A percentile compares a stretch with the other conserved stretches of the same genome.
Evolutionary conservation across 2,797 vertebrate species (phyloP).

Genomic region (Kryptopterus vitreolus): DNA sequence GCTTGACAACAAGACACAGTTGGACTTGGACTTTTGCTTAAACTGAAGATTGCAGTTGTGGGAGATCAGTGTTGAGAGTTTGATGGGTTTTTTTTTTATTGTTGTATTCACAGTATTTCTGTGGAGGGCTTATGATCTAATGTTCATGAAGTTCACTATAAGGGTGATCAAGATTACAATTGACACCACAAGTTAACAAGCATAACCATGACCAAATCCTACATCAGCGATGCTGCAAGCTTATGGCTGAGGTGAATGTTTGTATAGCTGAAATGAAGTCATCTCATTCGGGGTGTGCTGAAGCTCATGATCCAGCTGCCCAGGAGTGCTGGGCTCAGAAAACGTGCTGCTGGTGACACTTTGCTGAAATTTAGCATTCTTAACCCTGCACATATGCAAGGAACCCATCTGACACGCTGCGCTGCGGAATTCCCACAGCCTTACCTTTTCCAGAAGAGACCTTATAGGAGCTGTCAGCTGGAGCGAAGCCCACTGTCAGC

Average conservation of each 20-base stretch:
- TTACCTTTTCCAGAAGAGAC: constrained; percentile 49
- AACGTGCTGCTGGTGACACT: constrained; percentile 62
- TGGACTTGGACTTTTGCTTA: constrained; percentile 53
- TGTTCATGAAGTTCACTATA: constrained; percentile 54
- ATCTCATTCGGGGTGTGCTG: constrained; percentile 56
- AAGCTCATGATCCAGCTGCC: constrained; percentile 57
- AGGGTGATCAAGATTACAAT: constrained; percentile 55
- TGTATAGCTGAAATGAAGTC: constrained; percentile 63
- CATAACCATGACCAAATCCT: constrained; percentile 65
- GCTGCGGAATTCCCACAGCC: constrained; percentile 46
- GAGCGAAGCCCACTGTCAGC: constrained; percentile 51
- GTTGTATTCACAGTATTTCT: constrained; percentile 26
- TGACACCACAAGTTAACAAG: constrained; percentile 51
- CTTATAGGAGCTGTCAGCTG: constrained; percentile 56
- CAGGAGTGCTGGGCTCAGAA: constrained; percentile 53
- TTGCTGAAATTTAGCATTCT: constrained; percentile 55
- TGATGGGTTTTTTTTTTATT: constrained; percentile 23
- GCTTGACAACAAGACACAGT: constrained; percentile 47
- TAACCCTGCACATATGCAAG: constrained; percentile 54
- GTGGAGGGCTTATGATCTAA: constrained; percentile 50
- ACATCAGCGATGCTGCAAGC: constrained; percentile 37
- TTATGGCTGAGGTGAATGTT: constrained; percentile 59
- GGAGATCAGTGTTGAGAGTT: constrained; percentile 44
- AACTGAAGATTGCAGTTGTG: constrained; percentile 43
- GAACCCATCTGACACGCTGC: constrained; percentile 46